Evolutionary conservation across 2,888 invertebrate species (phyloP).

Genomic region (Acrobasis repandana): DNA sequence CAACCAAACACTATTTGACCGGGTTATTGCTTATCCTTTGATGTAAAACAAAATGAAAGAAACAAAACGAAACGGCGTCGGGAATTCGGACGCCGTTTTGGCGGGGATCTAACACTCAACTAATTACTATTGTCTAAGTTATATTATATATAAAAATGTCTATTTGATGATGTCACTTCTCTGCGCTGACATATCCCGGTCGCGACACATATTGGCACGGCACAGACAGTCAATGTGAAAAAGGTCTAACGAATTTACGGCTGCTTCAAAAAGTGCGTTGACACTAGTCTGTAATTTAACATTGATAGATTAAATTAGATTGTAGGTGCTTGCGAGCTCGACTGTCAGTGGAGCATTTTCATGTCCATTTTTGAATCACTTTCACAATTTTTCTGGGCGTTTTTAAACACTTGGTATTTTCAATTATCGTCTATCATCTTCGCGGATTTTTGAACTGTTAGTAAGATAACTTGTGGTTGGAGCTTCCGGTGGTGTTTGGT

Average conservation of each 20-base stretch:
- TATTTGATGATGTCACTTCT: conserved; percentile 76
- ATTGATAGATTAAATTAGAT: conserved; percentile 80
- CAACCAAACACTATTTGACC: conserved; percentile 58
- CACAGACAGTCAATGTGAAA: conserved; percentile 58
- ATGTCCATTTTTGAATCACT: conserved; percentile 30
- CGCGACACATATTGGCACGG: conserved; percentile 86
- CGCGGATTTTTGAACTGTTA: conserved; percentile 33
- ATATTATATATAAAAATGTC: conserved; percentile 32
- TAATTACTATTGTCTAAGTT: conserved; percentile 44
- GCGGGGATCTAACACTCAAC: conserved; percentile 59
- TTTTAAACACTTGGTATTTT: conserved; percentile 36
- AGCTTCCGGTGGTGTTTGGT: conserved; percentile 21
- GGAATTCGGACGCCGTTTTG: conserved; percentile 74
- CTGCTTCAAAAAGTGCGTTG: conserved; percentile 96
- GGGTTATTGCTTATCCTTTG: conserved; percentile 77
- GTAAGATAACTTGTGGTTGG: conserved; percentile 22
- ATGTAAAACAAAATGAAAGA: conserved; percentile 79
- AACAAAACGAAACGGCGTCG: conserved; percentile 76
- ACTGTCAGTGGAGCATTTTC: conserved; percentile 46
- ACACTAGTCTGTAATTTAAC: conserved; percentile 96
- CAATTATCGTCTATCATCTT: conserved; percentile 74
- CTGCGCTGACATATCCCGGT: conserved; percentile 86
- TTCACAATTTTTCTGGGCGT: conserved; percentile 18
- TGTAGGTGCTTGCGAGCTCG: conserved; percentile 62
- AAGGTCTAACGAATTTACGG: conserved; percentile 85